phyloP scores from a whole-genome alignment of 2,888 invertebrate species.

The Eupsilia transversa region DNA sequence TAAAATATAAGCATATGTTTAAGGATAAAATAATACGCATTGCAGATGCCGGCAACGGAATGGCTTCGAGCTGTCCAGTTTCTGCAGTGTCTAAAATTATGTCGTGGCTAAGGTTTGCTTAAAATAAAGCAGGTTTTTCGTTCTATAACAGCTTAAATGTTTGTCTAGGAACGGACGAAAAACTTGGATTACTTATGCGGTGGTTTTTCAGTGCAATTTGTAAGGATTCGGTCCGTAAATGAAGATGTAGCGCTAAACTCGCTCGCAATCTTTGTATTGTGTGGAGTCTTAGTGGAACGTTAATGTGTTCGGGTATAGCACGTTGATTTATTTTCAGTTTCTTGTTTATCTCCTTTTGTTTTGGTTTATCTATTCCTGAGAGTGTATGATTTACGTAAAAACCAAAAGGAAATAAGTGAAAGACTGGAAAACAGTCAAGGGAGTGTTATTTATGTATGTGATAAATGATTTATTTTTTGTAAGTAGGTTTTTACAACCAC shows the following conservation, averaged over 20 bases:
- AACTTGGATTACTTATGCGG: constrained; percentile 47
- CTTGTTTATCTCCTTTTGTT: constrained; percentile 19
- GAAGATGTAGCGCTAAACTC: constrained; percentile 54
- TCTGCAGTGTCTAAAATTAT: constrained; percentile 63
- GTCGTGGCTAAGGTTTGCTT: constrained; percentile 48
- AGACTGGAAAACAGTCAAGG: background rate
- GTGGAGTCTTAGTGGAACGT: constrained; percentile 42
- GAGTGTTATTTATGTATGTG: too few species aligned
- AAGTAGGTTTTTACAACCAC: too few species aligned
- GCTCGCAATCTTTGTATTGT: constrained; percentile 50
- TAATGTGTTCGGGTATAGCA: constrained; percentile 46
- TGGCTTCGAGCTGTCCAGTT: constrained; percentile 53
- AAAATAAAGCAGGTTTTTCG: constrained; percentile 51
- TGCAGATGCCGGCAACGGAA: constrained; percentile 73
- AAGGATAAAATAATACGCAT: constrained; percentile 72
- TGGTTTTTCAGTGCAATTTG: constrained; percentile 51
- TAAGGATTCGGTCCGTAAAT: constrained; percentile 51
- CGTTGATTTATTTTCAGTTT: constrained; percentile 41
- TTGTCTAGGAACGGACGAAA: constrained; percentile 35
- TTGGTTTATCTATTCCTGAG: background rate
- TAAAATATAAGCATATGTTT: constrained; percentile 56
- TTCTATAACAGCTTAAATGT: constrained; percentile 47
- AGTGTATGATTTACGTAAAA: background rate
- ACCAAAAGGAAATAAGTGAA: background rate
- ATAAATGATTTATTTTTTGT: too few species aligned